Evolutionary conservation across 1,140 invertebrate genomes (phyloP).

Genomic region (Propsilocerus akamusi): DNA sequence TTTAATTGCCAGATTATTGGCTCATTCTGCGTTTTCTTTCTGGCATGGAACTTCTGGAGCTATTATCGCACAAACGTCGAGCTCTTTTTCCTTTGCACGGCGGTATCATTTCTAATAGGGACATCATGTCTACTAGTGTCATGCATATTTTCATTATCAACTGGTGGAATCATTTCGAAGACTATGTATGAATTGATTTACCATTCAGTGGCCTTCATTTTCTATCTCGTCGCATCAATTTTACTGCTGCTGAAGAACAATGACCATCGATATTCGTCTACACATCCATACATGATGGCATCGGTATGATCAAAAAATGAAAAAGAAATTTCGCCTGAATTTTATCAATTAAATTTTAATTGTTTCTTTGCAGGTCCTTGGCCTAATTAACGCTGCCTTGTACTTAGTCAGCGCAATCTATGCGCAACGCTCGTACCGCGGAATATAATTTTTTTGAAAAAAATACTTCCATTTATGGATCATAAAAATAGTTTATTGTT

Average conservation of each 20-base stretch:
- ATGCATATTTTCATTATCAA: constrained; percentile 52
- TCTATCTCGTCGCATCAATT: constrained; percentile 45
- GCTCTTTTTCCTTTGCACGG: constrained; percentile 53
- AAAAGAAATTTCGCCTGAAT: not conserved
- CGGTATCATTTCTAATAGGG: constrained; percentile 53
- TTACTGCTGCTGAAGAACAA: constrained; percentile 40
- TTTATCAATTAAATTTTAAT: constrained; percentile 6
- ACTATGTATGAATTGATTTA: constrained; percentile 67
- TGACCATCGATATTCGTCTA: constrained; percentile 23
- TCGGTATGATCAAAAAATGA: constrained; percentile 32
- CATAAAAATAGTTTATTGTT: too few relatives aligned
- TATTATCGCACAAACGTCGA: constrained; percentile 26
- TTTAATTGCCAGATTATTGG: constrained; percentile 39
- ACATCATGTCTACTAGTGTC: constrained; percentile 53
- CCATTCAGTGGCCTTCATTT: constrained; percentile 45
- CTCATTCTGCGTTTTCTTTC: constrained; percentile 44
- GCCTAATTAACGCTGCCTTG: constrained; percentile 42
- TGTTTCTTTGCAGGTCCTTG: constrained; percentile 38
- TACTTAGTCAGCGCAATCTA: constrained; percentile 58
- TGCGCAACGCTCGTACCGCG: constrained; percentile 47
- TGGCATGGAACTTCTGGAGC: constrained; percentile 35
- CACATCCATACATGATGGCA: constrained; percentile 39
- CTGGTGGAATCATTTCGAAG: constrained; percentile 60
- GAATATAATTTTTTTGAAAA: constrained; percentile 39
- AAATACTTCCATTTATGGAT: too few relatives aligned